Evolutionary conservation across 2,113 vertebrate species (phyloP).

Genomic region (Lipophrys pholis): DNA sequence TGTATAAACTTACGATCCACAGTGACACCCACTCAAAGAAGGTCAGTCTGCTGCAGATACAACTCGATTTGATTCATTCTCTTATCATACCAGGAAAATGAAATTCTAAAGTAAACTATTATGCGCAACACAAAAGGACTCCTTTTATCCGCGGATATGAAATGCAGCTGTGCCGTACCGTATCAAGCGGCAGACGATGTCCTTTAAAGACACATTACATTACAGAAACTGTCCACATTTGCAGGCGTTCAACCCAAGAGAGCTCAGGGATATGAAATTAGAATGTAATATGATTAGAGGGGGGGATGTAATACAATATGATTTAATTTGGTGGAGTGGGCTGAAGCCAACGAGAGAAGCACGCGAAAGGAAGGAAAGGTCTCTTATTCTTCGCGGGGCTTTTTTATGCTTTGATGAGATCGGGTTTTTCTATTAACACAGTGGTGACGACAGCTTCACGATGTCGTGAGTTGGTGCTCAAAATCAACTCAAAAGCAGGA

Average conservation of each 20-base stretch:
- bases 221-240: constrained; percentile 14
- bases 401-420: constrained; percentile 40
- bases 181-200: constrained; percentile 33
- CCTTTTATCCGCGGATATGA: constrained; percentile 12
- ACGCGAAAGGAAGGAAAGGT: neutral
- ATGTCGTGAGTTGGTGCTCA: constrained; percentile 38
- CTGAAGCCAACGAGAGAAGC: constrained; percentile 28
- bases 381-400: constrained; percentile 28
- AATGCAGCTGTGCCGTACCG: constrained; percentile 22
- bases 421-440: constrained; percentile 55
- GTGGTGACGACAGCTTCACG: constrained; percentile 59
- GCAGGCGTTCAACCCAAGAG: constrained; percentile 44
- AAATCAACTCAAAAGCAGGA: constrained; percentile 42
- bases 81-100: constrained; percentile 55
- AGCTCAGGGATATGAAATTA: constrained; percentile 57
- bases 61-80: constrained; percentile 45
- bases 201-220: constrained; percentile 47
- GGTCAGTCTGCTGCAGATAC: constrained; percentile 43
- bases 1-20: constrained; percentile 25
- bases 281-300: constrained; percentile 61
- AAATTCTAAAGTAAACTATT: constrained; percentile 55
- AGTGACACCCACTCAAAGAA: constrained; percentile 36
- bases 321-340: constrained; percentile 58
- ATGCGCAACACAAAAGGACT: constrained; percentile 37
- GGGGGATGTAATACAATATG: constrained; percentile 49